Conservation (phyloP, 2,113 vertebrate genomes). For the Drymodes brunneopygia region DNA sequence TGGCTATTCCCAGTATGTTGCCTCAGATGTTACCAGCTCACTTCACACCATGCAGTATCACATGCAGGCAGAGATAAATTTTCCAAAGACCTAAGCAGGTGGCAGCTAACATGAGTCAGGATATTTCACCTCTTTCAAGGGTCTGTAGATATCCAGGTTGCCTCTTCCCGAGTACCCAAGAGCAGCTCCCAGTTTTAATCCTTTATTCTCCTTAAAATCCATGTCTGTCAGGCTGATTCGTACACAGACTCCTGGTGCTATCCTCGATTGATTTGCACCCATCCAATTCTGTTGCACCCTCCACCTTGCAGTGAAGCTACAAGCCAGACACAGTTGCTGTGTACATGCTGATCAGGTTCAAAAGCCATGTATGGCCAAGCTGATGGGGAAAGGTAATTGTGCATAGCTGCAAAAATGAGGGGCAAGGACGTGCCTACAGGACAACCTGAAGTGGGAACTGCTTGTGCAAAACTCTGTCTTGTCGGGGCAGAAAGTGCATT, state of each 20-base stretch:
- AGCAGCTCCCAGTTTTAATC: neutral
- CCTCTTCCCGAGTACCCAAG: neutral
- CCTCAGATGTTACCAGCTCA: neutral
- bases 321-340: neutral
- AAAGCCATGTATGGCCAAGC: neutral
- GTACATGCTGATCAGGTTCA: neutral
- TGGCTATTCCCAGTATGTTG: neutral
- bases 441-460: neutral
- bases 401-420: neutral
- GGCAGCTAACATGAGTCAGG: rapidly evolving
- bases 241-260: neutral
- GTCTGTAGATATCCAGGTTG: neutral
- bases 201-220: neutral
- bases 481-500: neutral
- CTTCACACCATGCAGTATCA: neutral
- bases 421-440: neutral
- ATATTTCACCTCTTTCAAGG: neutral
- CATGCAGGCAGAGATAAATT: neutral
- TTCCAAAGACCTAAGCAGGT: neutral
- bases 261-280: neutral
- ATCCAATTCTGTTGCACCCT: neutral
- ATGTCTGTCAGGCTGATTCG: neutral
- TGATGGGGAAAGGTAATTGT: neutral
- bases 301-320: rapidly evolving
- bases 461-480: neutral